Evolutionary conservation across 2,888 invertebrate genomes (phyloP), one percentile per base, ranked within the genome.

Genomic region (Sturmia bella): DNA sequence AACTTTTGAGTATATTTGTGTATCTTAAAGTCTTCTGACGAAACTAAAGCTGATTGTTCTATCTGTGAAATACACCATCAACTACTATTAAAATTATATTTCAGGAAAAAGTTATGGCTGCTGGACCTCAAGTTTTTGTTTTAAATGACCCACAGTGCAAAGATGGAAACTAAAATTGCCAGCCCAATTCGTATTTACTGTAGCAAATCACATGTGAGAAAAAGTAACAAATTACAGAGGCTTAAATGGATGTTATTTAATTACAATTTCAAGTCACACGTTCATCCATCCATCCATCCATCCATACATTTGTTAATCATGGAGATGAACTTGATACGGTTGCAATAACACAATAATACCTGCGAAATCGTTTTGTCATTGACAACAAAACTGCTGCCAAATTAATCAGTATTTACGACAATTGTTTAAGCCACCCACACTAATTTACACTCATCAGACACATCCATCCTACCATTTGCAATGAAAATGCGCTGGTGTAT

Each of bases 221-320:
- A 45, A 70, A 52, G 17, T 54, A 56, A 48, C 50, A 57, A 64
- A 64, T 64, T 43, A 11, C 56, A 56, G n/a, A 3, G 37, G 39
- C 54, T 54, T 41, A 61, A 80, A 68, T 72, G 61, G 56, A 68
- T 52, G 64, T 80, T 66, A 80, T 70, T 76, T 76, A 66, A 80
- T 80, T 76, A 75, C 56, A 59, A 50, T 57, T 56, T 13, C 39
- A 15, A 66, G n/a, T 50, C 12, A 17, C 66, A 66, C 50, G 45
- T 19, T 21, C 64, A 37, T 6, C 3, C 3, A 66, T 15, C 4
- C 15, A 12, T n/a, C n/a, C 12, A 17, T 57, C 57, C 50, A 48
- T 19, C 37, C 64, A 37, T 6, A 1, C 3, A 66, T 24, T 56
- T 24, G 41, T 39, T 7, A 57, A 24, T 63, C 48, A 27, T 27